phyloP scores from a whole-genome alignment of 2,113 vertebrate genomes.

The Eptatretus burgeri region DNA sequence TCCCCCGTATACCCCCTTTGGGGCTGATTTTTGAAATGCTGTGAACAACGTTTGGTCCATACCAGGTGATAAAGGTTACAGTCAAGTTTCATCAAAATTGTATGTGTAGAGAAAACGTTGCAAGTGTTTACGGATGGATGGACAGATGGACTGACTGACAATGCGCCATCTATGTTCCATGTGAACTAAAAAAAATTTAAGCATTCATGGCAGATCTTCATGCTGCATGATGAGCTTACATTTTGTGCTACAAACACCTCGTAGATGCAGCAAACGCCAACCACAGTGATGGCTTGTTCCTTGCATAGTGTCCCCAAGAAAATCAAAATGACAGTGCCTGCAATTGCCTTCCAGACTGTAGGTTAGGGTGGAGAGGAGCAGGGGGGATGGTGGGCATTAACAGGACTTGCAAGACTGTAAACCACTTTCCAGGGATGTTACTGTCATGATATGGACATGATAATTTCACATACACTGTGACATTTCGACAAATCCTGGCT shows the following conservation, averaged over 20 bases:
- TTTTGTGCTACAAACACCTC: slow-evolving; percentile 87
- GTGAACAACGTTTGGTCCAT: too few species aligned
- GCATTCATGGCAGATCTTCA: too few species aligned
- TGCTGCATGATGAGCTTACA: slow-evolving; percentile 25
- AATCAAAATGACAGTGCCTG: slow-evolving; percentile 50
- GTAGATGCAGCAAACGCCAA: slow-evolving; percentile 78
- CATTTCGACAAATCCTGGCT: background rate
- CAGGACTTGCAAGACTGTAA: too few species aligned
- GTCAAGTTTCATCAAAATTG: too few species aligned
- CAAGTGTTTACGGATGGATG: too few species aligned
- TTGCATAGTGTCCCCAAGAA: slow-evolving; percentile 77
- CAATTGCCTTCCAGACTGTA: slow-evolving; percentile 68
- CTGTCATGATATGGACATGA: background rate
- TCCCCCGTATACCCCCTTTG: too few species aligned
- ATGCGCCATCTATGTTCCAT: too few species aligned
- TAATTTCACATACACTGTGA: background rate
- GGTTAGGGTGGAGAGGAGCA: slow-evolving; percentile 9
- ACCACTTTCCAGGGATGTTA: background rate
- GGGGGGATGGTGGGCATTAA: slow-evolving; percentile 8
- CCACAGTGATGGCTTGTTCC: slow-evolving; percentile 82
- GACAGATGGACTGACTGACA: too few species aligned
- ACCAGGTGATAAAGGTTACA: too few species aligned
- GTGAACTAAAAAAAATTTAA: too few species aligned
- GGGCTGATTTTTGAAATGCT: too few species aligned
- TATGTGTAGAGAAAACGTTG: too few species aligned